Evolutionary conservation across 2,797 vertebrate genomes (phyloP).

Genomic region (Potorous gilbertii): DNA sequence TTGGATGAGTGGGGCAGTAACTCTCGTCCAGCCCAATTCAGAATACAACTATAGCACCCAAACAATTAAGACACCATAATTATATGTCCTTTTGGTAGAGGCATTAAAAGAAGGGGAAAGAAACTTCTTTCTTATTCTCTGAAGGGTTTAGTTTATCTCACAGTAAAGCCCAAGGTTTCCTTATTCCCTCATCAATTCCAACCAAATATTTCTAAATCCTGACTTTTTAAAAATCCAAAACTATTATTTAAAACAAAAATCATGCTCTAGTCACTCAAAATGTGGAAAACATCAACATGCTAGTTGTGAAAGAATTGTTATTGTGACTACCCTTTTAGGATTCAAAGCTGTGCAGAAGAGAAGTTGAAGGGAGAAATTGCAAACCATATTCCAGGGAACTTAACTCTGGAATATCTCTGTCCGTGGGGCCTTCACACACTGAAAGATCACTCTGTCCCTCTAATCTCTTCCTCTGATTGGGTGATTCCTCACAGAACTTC

Average conservation of each 20-base stretch:
- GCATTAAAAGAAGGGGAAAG: background rate
- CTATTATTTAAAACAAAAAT: background rate
- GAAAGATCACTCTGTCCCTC: background rate
- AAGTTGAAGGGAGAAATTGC: background rate
- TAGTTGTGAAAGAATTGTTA: background rate
- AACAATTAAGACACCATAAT: background rate
- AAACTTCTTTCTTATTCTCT: background rate
- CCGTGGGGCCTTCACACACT: too few species aligned
- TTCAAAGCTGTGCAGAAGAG: background rate
- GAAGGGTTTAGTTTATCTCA: background rate
- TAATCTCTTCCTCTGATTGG: background rate
- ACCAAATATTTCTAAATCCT: background rate
- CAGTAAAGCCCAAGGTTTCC: background rate
- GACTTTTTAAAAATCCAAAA: background rate
- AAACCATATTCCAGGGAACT: background rate
- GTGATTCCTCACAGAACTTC: background rate
- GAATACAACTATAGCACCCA: background rate
- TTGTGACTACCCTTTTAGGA: background rate
- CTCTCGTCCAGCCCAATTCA: background rate
- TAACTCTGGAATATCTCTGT: background rate
- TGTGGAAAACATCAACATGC: background rate
- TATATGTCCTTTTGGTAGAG: background rate
- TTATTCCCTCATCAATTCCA: slow-evolving; percentile 11
- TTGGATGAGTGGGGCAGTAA: background rate
- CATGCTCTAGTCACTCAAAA: background rate